A percentile compares a stretch with the other conserved stretches of the same genome.
phyloP scores from a whole-genome alignment of 2,797 vertebrate species.

The Acridotheres tristis region DNA sequence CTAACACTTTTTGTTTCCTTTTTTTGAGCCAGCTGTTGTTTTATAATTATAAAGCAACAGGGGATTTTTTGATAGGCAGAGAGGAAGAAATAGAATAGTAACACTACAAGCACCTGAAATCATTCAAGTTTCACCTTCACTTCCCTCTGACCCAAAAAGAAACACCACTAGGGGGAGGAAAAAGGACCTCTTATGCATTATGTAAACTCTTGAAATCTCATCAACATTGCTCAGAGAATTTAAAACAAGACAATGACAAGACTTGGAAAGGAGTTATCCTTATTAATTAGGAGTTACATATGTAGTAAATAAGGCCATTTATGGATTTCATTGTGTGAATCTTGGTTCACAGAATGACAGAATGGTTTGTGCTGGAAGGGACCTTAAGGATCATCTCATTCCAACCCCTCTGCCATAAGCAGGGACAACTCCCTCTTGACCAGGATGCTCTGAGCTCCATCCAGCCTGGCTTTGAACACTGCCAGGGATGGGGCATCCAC shows the following conservation, averaged over 20 bases:
- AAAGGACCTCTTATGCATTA: not conserved
- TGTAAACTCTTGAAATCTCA: not conserved
- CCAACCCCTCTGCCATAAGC: not conserved
- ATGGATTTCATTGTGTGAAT: not conserved
- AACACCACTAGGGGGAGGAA: not conserved
- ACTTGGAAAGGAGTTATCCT: not conserved
- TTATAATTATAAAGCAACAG: not conserved
- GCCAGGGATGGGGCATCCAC: not conserved
- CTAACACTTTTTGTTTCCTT: not conserved
- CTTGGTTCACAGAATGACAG: not conserved
- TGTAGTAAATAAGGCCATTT: not conserved
- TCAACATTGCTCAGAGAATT: not conserved
- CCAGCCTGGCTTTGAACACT: not conserved
- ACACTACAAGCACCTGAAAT: not conserved
- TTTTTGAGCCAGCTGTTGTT: not conserved
- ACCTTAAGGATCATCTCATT: not conserved
- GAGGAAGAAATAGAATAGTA: not conserved
- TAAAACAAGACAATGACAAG: not conserved
- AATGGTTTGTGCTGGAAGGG: not conserved
- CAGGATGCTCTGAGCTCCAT: fast-evolving
- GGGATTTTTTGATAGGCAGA: not conserved
- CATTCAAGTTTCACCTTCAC: not conserved
- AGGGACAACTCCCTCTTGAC: not conserved
- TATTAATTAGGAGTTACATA: not conserved
- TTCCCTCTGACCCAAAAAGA: not conserved